Evolutionary conservation across 2,797 vertebrate species (phyloP).

Genomic region (Lerista edwardsae): DNA sequence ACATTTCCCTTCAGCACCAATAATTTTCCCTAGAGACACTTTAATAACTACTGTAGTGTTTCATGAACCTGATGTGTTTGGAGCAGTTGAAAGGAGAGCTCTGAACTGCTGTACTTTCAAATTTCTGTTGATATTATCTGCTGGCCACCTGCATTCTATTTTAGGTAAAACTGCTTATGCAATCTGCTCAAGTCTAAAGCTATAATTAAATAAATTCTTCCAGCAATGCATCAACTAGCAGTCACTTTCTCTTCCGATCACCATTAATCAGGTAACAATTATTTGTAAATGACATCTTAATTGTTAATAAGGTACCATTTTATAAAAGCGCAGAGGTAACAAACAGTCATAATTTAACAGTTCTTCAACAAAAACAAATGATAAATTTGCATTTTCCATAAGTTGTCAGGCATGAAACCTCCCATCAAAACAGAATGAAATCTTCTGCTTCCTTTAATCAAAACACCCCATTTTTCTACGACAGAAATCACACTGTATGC

Average conservation of each 20-base stretch:
- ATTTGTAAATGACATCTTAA: constrained; percentile 8
- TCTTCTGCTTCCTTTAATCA: background rate
- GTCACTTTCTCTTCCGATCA: background rate
- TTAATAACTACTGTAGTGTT: constrained; percentile 41
- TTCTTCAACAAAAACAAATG: constrained; percentile 7
- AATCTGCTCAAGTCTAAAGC: constrained; percentile 25
- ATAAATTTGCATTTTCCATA: background rate
- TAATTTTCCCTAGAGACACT: constrained; percentile 39
- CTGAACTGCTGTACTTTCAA: constrained; percentile 10
- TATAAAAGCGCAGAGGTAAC: background rate
- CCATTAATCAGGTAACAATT: constrained; percentile 11
- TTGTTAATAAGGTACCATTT: constrained; percentile 3
- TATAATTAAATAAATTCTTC: constrained; percentile 26
- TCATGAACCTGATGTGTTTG: constrained; percentile 38
- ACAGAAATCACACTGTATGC: background rate
- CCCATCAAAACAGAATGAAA: background rate
- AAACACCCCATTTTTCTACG: background rate
- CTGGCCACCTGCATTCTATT: constrained; percentile 34
- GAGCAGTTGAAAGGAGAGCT: constrained; percentile 35
- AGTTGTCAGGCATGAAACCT: background rate
- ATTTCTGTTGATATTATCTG: constrained; percentile 25
- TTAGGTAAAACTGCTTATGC: constrained; percentile 17
- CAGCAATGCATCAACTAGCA: constrained; percentile 7
- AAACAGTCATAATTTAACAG: background rate
- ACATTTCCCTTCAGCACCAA: background rate